Evolutionary conservation across 2,797 vertebrate genomes (phyloP).

Genomic region (Muraenolepis orangiensis): DNA sequence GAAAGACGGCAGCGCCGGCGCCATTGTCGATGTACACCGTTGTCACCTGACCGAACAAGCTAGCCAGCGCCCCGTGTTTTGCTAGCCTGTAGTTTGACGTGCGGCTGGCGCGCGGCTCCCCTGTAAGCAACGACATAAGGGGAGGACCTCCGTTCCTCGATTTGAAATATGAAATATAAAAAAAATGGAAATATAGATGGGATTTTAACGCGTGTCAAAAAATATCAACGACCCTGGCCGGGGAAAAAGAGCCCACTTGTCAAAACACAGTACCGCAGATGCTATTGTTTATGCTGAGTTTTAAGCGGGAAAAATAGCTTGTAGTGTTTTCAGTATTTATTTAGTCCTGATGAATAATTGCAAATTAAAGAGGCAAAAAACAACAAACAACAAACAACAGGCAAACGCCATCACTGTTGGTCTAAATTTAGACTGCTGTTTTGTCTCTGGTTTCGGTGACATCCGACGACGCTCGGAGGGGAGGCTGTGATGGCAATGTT

Average conservation of each 20-base stretch:
- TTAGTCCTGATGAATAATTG: conserved; percentile 18
- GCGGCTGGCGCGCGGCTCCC: conserved; percentile 55
- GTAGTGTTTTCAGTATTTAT: conserved; percentile 49
- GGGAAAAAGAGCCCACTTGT: conserved; percentile 63
- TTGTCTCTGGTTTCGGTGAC: conserved; percentile 49
- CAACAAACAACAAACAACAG: conserved; percentile 57
- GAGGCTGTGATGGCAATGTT: conserved; percentile 49
- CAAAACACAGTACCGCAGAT: conserved; percentile 59
- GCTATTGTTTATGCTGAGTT: conserved; percentile 33
- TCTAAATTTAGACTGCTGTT: conserved; percentile 65
- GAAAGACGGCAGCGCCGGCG: conserved; percentile 45
- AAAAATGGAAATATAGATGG: neutral
- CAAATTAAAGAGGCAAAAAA: conserved; percentile 45
- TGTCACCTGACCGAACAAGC: conserved; percentile 48
- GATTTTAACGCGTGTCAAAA: conserved; percentile 29
- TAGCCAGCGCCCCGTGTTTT: conserved; percentile 54
- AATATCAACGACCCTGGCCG: conserved; percentile 71
- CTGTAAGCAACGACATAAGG: conserved; percentile 57
- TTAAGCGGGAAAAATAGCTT: conserved; percentile 20
- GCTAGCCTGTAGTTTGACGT: conserved; percentile 50
- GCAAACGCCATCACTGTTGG: conserved; percentile 30
- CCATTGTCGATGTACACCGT: too few species aligned
- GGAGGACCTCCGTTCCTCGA: conserved; percentile 59
- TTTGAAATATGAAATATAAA: conserved; percentile 57
- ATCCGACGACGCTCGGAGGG: conserved; percentile 47